Base-by-base conservation (phyloP, 1,140 invertebrate genomes). In the Eumeta japonica region DNA sequence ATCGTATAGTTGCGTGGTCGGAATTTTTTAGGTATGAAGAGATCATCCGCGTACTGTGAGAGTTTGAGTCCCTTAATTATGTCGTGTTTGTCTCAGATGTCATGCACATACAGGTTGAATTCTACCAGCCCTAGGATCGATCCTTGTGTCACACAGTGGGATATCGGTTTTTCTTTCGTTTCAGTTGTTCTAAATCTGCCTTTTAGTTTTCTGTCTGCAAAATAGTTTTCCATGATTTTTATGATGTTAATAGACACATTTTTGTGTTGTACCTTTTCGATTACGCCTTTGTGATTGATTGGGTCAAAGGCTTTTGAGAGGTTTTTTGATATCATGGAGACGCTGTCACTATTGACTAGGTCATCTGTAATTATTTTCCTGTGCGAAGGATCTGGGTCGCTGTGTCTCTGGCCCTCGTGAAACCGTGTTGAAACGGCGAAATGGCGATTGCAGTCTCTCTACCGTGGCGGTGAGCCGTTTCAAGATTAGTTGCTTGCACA, bases 171-270 rank as follows among this genome's bases (percentile, higher is more conserved):
- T 10, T 17, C 20, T 19, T 16, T 15, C 3, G 18, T 24, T 16
- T 2, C n/a, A 2, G 31, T 41, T 2, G 31, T 41, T 28, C 39
- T 34, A 11, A 41, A 41, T 29, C 32, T 41, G 10, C 39, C 39
- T 17, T 10, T 29, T 2, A 35, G 3, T 9, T 1, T 28, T 35
- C 39, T 34, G 9, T 14, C 31, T 17, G 13, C 20, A 1, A 41
- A 32, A 14, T 41, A 41, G 32, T 41, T 41, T 18, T 41, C 39
- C 2, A 41, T 41, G 11, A 35, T 41, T 30, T 41, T 41, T 5
- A 35, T 35, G 7, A 41, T n/a, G 19, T 41, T 41, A 10, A 35
- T 41, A 2, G 29, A 16, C 3, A 15, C 24, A 15, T 39, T 20
- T 7, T 20, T 10, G 10, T 39, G 16, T 11, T 33, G 30, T 9